phyloP scores from a whole-genome alignment of 2,797 vertebrate genomes.

The Eurystomus glaucurus region DNA sequence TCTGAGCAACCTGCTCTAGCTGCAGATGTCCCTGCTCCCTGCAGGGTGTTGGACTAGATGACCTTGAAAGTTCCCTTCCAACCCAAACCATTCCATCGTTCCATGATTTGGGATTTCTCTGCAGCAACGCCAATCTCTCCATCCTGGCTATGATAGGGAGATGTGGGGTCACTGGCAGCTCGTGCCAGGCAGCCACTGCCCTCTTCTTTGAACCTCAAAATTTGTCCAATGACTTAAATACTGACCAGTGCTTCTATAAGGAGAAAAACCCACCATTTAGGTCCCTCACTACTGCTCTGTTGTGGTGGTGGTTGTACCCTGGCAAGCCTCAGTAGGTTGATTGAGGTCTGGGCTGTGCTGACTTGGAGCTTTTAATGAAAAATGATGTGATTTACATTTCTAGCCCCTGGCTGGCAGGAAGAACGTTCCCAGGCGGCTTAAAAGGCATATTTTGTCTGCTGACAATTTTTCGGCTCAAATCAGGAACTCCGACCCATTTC shows the following conservation, averaged over 20 bases:
- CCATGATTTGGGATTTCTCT: background rate
- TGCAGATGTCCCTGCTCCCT: background rate
- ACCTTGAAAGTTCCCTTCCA: background rate
- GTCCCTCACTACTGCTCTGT: background rate
- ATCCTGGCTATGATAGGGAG: accelerated
- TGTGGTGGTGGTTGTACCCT: background rate
- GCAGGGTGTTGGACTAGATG: background rate
- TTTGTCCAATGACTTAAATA: background rate
- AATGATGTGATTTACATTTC: background rate
- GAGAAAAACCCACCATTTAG: accelerated
- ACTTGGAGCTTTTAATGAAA: background rate
- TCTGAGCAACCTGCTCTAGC: background rate
- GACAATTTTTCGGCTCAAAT: background rate
- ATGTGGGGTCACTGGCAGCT: background rate
- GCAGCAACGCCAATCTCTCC: background rate
- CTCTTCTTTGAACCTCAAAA: accelerated
- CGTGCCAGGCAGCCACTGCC: background rate
- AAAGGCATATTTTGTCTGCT: background rate
- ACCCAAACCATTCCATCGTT: background rate
- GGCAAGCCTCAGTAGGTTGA: background rate
- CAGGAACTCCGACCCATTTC: background rate
- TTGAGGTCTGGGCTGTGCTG: background rate
- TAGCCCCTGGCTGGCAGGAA: background rate
- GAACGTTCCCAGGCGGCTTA: background rate
- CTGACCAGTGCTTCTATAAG: background rate